These are phyloP conservation scores for Stichopus chloronotus DNA, from an alignment of 35 echinoderm and acorn worm species.

Conservation along the genomic window DNA sequence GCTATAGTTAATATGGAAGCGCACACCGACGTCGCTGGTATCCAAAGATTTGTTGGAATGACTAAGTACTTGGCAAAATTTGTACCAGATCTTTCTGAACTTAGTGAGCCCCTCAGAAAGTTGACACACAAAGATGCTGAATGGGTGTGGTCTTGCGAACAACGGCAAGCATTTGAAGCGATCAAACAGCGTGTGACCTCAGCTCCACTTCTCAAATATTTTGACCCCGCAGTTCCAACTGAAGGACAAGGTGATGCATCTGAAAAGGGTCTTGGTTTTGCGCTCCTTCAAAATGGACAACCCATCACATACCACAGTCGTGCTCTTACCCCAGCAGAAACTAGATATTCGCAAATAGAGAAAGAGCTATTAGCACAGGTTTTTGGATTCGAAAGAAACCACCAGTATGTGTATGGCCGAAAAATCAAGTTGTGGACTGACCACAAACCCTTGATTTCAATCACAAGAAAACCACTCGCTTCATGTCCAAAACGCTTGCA, in stretches of 20 bases:
- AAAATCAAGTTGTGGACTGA: slow-evolving; percentile 53
- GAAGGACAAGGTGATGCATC: slow-evolving; percentile 11
- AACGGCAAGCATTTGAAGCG: not conserved
- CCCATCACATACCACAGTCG: slow-evolving; percentile 42
- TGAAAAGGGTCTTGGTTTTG: slow-evolving; percentile 20
- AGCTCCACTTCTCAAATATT: slow-evolving; percentile 48
- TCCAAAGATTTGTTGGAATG: slow-evolving; percentile 53
- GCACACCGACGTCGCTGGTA: not conserved
- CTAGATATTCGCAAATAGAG: slow-evolving; percentile 55
- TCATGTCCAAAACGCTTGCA: slow-evolving; percentile 54
- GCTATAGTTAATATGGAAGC: slow-evolving; percentile 4
- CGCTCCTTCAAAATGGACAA: slow-evolving; percentile 33
- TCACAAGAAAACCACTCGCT: slow-evolving; percentile 32
- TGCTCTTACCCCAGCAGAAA: slow-evolving; percentile 48
- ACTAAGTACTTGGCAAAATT: slow-evolving; percentile 58
- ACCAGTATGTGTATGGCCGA: slow-evolving; percentile 50
- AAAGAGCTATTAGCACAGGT: slow-evolving; percentile 55
- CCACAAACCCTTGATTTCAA: slow-evolving; percentile 64
- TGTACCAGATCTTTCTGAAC: slow-evolving; percentile 30
- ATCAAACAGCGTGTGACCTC: slow-evolving; percentile 28
- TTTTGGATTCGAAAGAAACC: slow-evolving; percentile 40
- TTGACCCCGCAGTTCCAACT: not conserved
- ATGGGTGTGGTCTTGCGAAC: slow-evolving; percentile 31
- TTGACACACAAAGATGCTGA: slow-evolving; percentile 27
- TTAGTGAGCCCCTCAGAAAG: slow-evolving; percentile 61